Evolutionary conservation across 2,888 invertebrate species (phyloP).

Genomic region (Gryllus longicercus): DNA sequence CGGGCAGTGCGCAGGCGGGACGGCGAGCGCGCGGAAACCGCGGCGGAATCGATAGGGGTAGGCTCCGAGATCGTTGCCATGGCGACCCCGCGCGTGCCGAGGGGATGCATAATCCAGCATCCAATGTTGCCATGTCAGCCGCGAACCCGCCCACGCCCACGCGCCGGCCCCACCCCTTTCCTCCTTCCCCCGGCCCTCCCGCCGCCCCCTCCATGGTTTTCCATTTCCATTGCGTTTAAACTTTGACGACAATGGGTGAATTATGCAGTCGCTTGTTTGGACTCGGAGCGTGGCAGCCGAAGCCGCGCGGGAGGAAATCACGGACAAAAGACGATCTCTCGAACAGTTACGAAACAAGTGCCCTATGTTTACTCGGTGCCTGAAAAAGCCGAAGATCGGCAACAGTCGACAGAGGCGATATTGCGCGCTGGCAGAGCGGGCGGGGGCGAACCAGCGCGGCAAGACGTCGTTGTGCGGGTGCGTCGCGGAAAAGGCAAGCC

Average conservation of each 20-base stretch:
- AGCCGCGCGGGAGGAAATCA: not conserved
- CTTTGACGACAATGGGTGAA: not conserved
- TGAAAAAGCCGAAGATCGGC: too few species aligned
- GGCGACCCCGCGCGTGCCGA: slow-evolving; percentile 6
- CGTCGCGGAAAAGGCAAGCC: too few species aligned
- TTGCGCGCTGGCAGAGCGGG: too few species aligned
- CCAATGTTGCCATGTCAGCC: slow-evolving; percentile 9
- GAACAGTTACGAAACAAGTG: not conserved
- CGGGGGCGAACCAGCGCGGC: too few species aligned
- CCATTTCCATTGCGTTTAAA: not conserved
- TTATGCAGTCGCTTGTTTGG: too few species aligned
- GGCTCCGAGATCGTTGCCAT: slow-evolving; percentile 9
- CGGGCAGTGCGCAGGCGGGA: not conserved
- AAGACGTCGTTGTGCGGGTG: too few species aligned
- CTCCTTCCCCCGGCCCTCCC: not conserved
- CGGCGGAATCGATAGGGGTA: slow-evolving; percentile 17
- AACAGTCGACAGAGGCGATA: too few species aligned
- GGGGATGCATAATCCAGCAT: slow-evolving; percentile 17
- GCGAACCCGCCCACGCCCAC: not conserved
- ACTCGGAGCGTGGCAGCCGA: not conserved
- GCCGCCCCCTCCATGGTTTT: not conserved
- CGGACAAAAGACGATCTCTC: not conserved
- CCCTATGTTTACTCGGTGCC: not conserved
- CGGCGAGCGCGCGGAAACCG: not conserved
- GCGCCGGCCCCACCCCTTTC: too few species aligned